Evolutionary conservation across 1,140 invertebrate genomes (phyloP).

Genomic region (Drosophila busckii): DNA sequence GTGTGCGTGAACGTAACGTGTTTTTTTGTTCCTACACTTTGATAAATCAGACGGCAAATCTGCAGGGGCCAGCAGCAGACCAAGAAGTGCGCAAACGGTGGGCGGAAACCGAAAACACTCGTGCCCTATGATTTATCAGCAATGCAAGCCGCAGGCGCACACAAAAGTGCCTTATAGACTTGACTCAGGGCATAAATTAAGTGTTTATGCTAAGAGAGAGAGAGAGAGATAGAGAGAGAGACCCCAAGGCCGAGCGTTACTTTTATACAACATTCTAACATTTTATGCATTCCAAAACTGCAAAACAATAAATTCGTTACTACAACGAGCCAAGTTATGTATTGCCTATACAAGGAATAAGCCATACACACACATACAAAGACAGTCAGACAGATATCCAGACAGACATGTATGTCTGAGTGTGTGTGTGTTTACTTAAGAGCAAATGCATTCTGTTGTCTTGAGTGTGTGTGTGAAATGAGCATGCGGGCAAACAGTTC

Average conservation of each 20-base stretch:
- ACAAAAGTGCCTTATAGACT: constrained; percentile 21
- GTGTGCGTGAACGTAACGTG: constrained; percentile 6
- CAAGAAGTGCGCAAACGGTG: constrained; percentile 22
- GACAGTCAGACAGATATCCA: no score
- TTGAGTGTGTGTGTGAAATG: no score
- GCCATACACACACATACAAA: no score
- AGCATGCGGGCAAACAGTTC: no score
- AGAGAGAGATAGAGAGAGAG: not conserved
- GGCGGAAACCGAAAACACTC: constrained; percentile 19
- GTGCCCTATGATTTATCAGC: constrained; percentile 39
- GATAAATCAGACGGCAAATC: constrained; percentile 27
- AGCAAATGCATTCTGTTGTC: no score
- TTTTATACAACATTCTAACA: no score
- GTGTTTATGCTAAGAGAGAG: constrained; percentile 18
- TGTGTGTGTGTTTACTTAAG: no score
- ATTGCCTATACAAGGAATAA: no score
- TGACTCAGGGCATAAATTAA: constrained; percentile 32
- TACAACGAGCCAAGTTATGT: not conserved
- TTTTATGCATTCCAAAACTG: constrained; percentile 24
- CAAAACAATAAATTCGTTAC: constrained; percentile 13
- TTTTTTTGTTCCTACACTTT: constrained; percentile 34
- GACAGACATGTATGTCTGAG: no score
- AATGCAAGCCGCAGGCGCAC: constrained; percentile 25
- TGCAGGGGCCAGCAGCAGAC: constrained; percentile 23
- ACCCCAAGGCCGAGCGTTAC: no score